Percentiles rank a stretch among this genome's conserved stretches.
phyloP scores from a whole-genome alignment of 2,888 invertebrate genomes.

The Meteorus colon region DNA sequence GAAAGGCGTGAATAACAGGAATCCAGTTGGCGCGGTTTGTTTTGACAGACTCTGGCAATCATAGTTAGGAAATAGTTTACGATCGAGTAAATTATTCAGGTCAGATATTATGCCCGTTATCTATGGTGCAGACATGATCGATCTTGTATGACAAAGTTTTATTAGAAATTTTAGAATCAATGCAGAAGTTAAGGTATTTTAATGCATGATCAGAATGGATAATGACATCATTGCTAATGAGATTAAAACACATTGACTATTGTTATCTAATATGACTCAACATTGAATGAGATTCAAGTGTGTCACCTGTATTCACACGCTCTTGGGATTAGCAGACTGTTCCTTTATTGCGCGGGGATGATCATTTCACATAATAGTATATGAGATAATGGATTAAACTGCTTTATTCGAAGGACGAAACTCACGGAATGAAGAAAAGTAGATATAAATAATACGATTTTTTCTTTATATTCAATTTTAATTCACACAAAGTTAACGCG shows the following conservation, averaged over 20 bases:
- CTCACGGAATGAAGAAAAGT: too few species aligned
- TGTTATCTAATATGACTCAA: neutral
- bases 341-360: neutral
- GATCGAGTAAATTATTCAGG: slow-evolving; percentile 29
- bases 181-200: neutral
- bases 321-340: slow-evolving; percentile 42
- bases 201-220: neutral
- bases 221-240: neutral
- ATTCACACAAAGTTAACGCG: neutral
- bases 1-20: slow-evolving; percentile 35
- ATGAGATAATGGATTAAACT: too few species aligned
- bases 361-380: neutral
- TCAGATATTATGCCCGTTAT: slow-evolving; percentile 29
- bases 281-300: slow-evolving; percentile 45
- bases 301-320: slow-evolving; percentile 61
- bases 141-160: neutral
- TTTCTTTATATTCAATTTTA: neutral
- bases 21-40: slow-evolving; percentile 40
- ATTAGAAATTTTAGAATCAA: neutral
- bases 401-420: too few species aligned
- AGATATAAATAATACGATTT: too few species aligned
- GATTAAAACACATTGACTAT: neutral
- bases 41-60: slow-evolving; percentile 35
- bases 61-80: slow-evolving; percentile 41
- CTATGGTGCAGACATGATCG: neutral